These are phyloP conservation scores for Periophthalmus modestus DNA, from an alignment of 2,113 vertebrate genomes.

Conservation along the genomic window DNA sequence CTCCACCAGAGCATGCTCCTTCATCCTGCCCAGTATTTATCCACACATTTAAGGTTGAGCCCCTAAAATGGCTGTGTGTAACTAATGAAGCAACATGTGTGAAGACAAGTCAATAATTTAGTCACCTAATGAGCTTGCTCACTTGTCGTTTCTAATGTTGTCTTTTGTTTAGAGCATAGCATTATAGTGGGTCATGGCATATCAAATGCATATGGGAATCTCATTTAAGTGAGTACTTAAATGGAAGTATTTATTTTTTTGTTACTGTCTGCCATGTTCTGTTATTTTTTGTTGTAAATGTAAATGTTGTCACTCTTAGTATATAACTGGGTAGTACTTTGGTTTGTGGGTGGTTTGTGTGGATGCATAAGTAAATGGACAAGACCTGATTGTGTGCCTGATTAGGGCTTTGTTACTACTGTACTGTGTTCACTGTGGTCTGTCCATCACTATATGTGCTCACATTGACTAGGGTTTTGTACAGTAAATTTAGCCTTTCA, in stretches of 20 bases:
- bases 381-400: slow-evolving; percentile 5
- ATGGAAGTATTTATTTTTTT: slow-evolving; percentile 77
- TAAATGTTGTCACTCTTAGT: slow-evolving; percentile 44
- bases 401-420: slow-evolving; percentile 17
- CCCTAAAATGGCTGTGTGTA: slow-evolving; percentile 41
- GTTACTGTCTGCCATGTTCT: slow-evolving; percentile 67
- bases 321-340: slow-evolving; percentile 55
- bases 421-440: neutral
- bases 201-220: slow-evolving; percentile 77
- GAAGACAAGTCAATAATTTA: slow-evolving; percentile 12
- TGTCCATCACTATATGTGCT: slow-evolving; percentile 26
- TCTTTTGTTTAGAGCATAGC: slow-evolving; percentile 18
- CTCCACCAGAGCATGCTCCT: slow-evolving; percentile 29
- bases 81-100: slow-evolving; percentile 43
- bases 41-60: slow-evolving; percentile 45
- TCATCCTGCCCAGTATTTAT: slow-evolving; percentile 27
- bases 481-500: slow-evolving; percentile 7
- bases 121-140: neutral
- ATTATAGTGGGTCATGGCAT: slow-evolving; percentile 66
- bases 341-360: slow-evolving; percentile 39
- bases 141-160: slow-evolving; percentile 41
- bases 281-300: slow-evolving; percentile 39
- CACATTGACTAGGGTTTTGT: slow-evolving; percentile 32
- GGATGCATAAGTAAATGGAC: slow-evolving; percentile 25
- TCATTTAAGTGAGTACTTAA: slow-evolving; percentile 87